These are phyloP conservation scores for Pipa parva DNA, from an alignment of 2,113 vertebrate genomes.

Conservation along the genomic window DNA sequence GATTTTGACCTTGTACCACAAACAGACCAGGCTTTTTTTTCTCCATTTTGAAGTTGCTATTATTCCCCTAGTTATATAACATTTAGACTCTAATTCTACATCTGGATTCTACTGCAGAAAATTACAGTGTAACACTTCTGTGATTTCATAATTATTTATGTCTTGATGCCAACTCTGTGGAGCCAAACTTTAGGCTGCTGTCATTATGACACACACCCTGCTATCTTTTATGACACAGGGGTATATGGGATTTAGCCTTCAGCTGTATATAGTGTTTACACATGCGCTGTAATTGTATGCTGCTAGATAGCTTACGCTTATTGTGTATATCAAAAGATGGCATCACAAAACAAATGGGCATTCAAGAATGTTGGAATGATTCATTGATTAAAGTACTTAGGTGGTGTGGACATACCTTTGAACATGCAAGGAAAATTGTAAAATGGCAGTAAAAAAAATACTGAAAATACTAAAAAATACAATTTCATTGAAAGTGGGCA, in stretches of 20 bases:
- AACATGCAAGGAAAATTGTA: background rate
- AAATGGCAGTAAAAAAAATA: background rate
- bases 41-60: too few relatives aligned
- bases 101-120: too few relatives aligned
- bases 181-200: background rate
- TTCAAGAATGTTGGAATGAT: background rate
- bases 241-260: background rate
- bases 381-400: background rate
- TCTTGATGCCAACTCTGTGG: background rate
- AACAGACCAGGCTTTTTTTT: too few relatives aligned
- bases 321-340: background rate
- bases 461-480: too few relatives aligned
- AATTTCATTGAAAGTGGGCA: too few relatives aligned
- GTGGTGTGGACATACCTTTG: background rate
- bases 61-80: background rate
- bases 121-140: too few relatives aligned
- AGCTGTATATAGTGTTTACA: background rate
- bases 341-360: background rate
- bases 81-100: too few relatives aligned
- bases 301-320: background rate
- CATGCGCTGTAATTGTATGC: background rate
- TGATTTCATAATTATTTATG: conserved; percentile 8
- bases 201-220: conserved; percentile 2
- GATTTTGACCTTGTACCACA: too few relatives aligned
- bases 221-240: background rate